Evolutionary conservation across 2,888 invertebrate species (phyloP), one percentile per base, ranked within the genome.

Genomic region (Amphipyra tragopoginis): DNA sequence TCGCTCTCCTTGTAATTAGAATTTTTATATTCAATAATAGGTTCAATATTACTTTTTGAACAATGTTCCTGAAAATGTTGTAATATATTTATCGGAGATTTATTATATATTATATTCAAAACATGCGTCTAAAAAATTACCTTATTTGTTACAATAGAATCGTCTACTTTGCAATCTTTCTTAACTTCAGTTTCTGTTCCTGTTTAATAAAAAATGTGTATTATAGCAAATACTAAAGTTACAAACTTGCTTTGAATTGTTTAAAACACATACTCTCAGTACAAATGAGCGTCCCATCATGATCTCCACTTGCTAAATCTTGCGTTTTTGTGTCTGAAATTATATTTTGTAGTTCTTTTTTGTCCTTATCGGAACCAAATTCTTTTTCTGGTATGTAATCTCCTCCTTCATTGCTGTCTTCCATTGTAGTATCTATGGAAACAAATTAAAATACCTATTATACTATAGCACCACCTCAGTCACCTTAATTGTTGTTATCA

Each of bases 1-100:
- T 58, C 54, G 39, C 62, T 80, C 4, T 77, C 80, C 26, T 61
- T 47, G 34, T 67, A 85, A 40, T 77, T 61, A 0, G 53, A 33
- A 56, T 84, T 87, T 65, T 72, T 81, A 52, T 80, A 86, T 44
- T 70, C 58, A 43, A 86, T 21, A 8, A 51, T 69, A 2, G 57
- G 36, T 21, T 60, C 52, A 15, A 14, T 34, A 15, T 39, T 53
- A 21, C n/a, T 50, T 15, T 64, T 68, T 3, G 48, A n/a, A 38
- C 11, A 11, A 5, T 14, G 36, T 13, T 40, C 39, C 79, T 79
- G 14, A 26, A 67, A 67, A 13, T 6, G 15, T 48, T 9, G 0
- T 43, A 15, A 7, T 8, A 14, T 13, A 45, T 6, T 34, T 42
- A 1, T 21, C 2, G 0, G 1, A 1, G 4, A 0, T 15, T 15